Evolutionary conservation across 2,797 vertebrate genomes (phyloP), one percentile per base, ranked within the genome.

Genomic region (Psittacula derbiana): DNA sequence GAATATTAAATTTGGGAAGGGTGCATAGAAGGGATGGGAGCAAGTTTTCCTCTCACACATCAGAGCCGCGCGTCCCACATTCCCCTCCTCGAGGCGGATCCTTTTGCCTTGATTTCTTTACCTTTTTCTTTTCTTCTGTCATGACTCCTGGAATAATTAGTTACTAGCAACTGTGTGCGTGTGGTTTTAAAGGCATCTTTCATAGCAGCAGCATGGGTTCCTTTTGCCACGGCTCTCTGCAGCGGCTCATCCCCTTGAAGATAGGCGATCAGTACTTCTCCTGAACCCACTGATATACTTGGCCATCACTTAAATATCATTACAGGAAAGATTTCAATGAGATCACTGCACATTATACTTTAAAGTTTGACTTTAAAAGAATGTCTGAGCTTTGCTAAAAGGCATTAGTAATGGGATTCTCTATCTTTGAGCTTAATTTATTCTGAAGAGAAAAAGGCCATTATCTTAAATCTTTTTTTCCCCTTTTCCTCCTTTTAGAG

Each of bases 391-490:
- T 98, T 97, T 97, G 97, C 97, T 98, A 97, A 98, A 97, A 98
- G 97, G 97, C 98, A 96, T 95, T 97, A 96, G 97, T 97, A 98
- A 98, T 97, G 96, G 97, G 96, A 97, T 98, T 98, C 97, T 97
- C 97, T 98, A 96, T 97, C 97, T 98, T 96, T 91, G 88, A 97
- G 97, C 93, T 97, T 98, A 98, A 98, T 98, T 98, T 98, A 97
- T 98, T 98, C 98, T 97, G 96, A 97, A 95, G 97, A 97, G 97
- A 98, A 97, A 97, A 97, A 95, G 92, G 96, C 96, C 95, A 98
- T 98, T 98, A 98, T 98, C 97, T 98, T 98, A 98, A 98, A 98
- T 98, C 97, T 98, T 90, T 96, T 88, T 75, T 88, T 66, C 76
- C 79, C 85, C 82, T 84, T 88, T 88, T 70, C 52, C 46, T 82